phyloP scores from a whole-genome alignment of 37 sponge, comb jelly and placozoan genomes.

The Theonella swinhoei region DNA sequence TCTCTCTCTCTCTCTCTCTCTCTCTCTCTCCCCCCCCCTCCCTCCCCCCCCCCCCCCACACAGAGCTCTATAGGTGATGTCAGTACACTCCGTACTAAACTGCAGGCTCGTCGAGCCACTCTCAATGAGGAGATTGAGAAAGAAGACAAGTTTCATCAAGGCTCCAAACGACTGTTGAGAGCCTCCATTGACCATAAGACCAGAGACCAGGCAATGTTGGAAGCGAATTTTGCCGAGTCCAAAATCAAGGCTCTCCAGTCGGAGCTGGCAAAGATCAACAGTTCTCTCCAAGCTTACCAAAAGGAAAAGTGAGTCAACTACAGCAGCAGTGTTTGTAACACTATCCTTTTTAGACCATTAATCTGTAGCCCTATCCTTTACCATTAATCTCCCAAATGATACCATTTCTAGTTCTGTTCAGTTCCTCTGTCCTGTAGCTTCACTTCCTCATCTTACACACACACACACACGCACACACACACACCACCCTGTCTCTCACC shows the following conservation, averaged over 20 bases:
- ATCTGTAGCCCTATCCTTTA: neutral
- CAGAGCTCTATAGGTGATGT: slow-evolving; percentile 48
- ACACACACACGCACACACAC: neutral
- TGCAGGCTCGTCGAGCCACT: slow-evolving; percentile 28
- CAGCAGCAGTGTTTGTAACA: too few relatives aligned
- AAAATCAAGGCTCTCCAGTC: slow-evolving; percentile 54
- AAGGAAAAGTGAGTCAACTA: slow-evolving; percentile 45
- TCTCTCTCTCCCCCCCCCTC: neutral
- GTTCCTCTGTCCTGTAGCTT: neutral
- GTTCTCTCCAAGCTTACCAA: slow-evolving; percentile 68
- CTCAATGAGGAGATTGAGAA: slow-evolving; percentile 59
- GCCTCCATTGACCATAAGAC: slow-evolving; percentile 29
- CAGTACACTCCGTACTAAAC: slow-evolving; percentile 48
- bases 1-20: slow-evolving; percentile 5
- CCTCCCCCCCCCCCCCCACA: neutral
- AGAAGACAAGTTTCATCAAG: slow-evolving; percentile 42
- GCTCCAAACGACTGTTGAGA: slow-evolving; percentile 41
- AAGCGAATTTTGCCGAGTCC: slow-evolving; percentile 52
- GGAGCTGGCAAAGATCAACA: slow-evolving; percentile 70
- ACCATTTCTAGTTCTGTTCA: neutral
- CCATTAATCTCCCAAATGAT: neutral
- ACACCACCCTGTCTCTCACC: slow-evolving; percentile 2
- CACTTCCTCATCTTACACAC: neutral
- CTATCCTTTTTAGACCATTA: too few relatives aligned
- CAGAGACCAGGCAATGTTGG: slow-evolving; percentile 38